Evolutionary conservation across 1,140 invertebrate species (phyloP).

Genomic region (Coptotermes formosanus): DNA sequence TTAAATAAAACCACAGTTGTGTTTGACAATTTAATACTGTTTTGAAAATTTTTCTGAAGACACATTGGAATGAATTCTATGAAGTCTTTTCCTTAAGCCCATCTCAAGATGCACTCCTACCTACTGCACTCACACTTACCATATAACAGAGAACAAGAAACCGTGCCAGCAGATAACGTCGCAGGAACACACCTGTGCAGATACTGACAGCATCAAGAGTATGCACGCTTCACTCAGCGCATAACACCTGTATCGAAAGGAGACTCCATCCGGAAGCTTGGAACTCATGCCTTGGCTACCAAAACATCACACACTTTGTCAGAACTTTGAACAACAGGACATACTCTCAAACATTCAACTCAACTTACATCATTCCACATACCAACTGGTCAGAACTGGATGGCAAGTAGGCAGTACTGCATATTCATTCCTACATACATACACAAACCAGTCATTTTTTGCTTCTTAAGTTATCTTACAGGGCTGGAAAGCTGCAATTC

Average conservation of each 20-base stretch:
- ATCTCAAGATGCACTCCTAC: neutral
- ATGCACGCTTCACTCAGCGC: slow-evolving; percentile 75
- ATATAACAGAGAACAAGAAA: slow-evolving; percentile 77
- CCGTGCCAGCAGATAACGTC: slow-evolving; percentile 76
- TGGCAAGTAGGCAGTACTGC: too few species aligned
- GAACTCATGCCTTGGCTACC: slow-evolving; percentile 62
- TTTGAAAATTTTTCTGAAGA: neutral
- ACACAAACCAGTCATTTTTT: too few species aligned
- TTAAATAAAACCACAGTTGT: neutral
- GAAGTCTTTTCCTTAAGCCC: neutral
- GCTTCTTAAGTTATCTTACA: too few species aligned
- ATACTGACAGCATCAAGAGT: slow-evolving; percentile 78
- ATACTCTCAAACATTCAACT: neutral
- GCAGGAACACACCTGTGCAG: slow-evolving; percentile 73
- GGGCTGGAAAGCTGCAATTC: too few species aligned
- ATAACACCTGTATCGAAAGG: slow-evolving; percentile 76
- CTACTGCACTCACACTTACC: slow-evolving; percentile 47
- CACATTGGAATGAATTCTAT: neutral
- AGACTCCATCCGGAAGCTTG: slow-evolving; percentile 69
- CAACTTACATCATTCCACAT: too few species aligned
- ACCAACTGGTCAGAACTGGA: too few species aligned
- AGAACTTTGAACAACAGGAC: neutral
- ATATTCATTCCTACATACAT: too few species aligned
- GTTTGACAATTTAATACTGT: neutral
- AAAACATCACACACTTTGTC: slow-evolving; percentile 39